Conservation (phyloP, 2,113 vertebrate species). For the Cheirogaleus medius region DNA sequence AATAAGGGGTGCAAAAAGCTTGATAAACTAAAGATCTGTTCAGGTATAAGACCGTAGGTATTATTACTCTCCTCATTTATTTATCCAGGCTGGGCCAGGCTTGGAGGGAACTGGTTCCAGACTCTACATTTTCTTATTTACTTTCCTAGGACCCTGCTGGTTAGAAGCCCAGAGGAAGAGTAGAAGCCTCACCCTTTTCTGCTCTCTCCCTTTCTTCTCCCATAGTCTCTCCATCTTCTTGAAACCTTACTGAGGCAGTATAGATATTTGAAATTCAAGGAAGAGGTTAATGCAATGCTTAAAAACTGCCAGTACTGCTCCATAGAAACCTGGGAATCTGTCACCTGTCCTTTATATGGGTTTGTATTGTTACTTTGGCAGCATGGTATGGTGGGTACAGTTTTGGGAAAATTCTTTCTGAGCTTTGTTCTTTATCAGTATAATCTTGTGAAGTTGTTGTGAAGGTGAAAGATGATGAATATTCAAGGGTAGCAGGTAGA, state of each 20-base stretch:
- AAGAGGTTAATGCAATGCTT: neutral
- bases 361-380: neutral
- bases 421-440: conserved; percentile 1
- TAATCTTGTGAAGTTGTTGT: neutral
- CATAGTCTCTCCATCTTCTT: neutral
- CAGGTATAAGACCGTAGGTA: neutral
- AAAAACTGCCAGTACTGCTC: neutral
- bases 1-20: neutral
- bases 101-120: neutral
- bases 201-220: neutral
- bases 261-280: conserved; percentile 15
- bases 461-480: neutral
- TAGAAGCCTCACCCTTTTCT: neutral
- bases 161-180: neutral
- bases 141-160: neutral
- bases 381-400: neutral
- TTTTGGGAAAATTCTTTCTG: conserved; percentile 21
- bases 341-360: neutral
- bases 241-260: neutral
- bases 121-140: neutral
- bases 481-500: neutral
- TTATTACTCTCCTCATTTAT: neutral
- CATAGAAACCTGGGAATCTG: neutral
- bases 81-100: neutral
- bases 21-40: neutral